A percentile compares a stretch with the other conserved stretches of the same genome.
Evolutionary conservation across 2,888 invertebrate species (phyloP).

Genomic region (Nectonema munidae): DNA sequence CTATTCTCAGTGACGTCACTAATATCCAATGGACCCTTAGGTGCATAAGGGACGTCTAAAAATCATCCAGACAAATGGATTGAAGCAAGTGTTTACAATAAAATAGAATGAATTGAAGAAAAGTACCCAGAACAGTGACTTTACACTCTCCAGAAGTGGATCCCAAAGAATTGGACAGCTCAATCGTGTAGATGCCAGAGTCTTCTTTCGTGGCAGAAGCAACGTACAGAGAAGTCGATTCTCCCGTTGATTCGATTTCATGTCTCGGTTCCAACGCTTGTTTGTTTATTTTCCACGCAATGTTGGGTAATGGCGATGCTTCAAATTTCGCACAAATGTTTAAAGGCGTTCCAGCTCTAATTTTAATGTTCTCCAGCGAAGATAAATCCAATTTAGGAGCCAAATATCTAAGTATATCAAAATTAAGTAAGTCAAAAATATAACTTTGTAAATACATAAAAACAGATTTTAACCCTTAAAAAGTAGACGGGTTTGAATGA

Average conservation of each 20-base stretch:
- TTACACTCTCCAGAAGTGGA: slow-evolving; percentile 54
- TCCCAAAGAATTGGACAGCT: slow-evolving; percentile 47
- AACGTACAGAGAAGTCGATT: slow-evolving; percentile 42
- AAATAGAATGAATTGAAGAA: background rate
- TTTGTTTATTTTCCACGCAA: slow-evolving; percentile 41
- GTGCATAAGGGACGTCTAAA: slow-evolving; percentile 45
- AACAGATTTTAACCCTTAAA: too few relatives aligned
- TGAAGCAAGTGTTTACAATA: slow-evolving; percentile 6
- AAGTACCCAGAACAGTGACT: slow-evolving; percentile 38
- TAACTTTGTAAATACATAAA: too few relatives aligned
- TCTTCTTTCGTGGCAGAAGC: slow-evolving; percentile 50
- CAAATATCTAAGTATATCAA: too few relatives aligned
- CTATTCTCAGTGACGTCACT: slow-evolving; percentile 51
- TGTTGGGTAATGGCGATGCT: slow-evolving; percentile 65
- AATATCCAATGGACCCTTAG: slow-evolving; percentile 51
- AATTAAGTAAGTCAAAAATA: too few relatives aligned
- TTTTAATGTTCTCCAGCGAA: slow-evolving; percentile 51
- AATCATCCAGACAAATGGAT: slow-evolving; percentile 15
- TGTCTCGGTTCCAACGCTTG: slow-evolving; percentile 17
- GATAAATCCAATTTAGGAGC: slow-evolving; percentile 62
- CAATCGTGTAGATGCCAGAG: slow-evolving; percentile 47
- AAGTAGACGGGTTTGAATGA: too few relatives aligned
- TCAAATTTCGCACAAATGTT: slow-evolving; percentile 68
- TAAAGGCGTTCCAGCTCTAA: slow-evolving; percentile 59
- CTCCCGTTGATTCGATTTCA: slow-evolving; percentile 42